Base-by-base conservation (phyloP, 2,797 vertebrate species). In the Mormyrus hasselquistii region DNA sequence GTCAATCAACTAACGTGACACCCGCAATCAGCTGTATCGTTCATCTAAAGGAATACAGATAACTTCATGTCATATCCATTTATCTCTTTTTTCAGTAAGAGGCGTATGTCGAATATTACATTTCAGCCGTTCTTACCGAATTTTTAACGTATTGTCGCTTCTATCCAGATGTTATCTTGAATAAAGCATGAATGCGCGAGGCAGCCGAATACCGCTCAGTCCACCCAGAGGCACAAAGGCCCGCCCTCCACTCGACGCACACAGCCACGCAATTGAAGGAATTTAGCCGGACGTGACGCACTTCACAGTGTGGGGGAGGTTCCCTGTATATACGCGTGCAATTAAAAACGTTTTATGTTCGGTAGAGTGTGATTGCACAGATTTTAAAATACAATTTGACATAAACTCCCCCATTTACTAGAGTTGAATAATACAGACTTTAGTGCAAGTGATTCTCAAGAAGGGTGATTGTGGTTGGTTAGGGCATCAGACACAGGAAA, bases 161-260 rank as follows among this genome's bases (percentile, higher is more conserved):
- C 91, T 91, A 65, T 90, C 89, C 52, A 76, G 91, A 87, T 92
- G 94, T 89, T 95, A 95, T 95, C 95, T 96, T 88, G 90, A 84
- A 53, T 92, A 84, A 90, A 79, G 93, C 93, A 93, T 94, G 90
- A 92, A 93, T 16, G 92, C 93, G 93, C 76, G 92, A 90, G 84
- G 93, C 90, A 89, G 83, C 49, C 22, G 85, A 86, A 38, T 87
- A 84, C 44, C 65, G 88, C 50, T 89, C 90, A 92, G 29, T 87
- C 90, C 91, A 91, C 89, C 92, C 90, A 91, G 92, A 93, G 90
- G 92, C 83, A 88, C 88, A 93, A 90, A 91, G 89, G 91, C 89
- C 91, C 92, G 90, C 93, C 92, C 88, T 89, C 91, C 38, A 76
- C 85, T 73, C 57, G 88, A 73, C 88, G 50, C 73, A n/a, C 49